Base-by-base conservation (phyloP, 64 coral and sea anemone species). In the Trachythela sp. region DNA sequence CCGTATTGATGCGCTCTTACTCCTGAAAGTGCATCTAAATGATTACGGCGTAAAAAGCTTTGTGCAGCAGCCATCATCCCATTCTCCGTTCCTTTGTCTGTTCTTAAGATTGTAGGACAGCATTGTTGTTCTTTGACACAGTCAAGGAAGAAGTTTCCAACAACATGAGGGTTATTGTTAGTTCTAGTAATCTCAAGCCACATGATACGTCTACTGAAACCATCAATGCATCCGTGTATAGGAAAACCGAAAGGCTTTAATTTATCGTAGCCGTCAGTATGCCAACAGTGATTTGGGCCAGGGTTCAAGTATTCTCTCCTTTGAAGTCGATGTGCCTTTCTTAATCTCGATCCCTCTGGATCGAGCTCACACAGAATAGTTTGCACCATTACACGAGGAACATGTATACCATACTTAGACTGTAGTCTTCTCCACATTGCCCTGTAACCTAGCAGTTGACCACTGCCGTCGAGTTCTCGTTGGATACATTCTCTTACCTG, bases 151-250 rank as follows among this genome's bases (percentile, higher is more conserved):
- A n/a, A n/a, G n/a, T n/a, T n/a, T n/a, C n/a, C n/a, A n/a, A n/a
- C n/a, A n/a, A n/a, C n/a, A n/a, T n/a, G n/a, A n/a, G n/a, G n/a
- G n/a, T n/a, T n/a, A n/a, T n/a, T n/a, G n/a, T n/a, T n/a, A n/a
- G n/a, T n/a, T 20, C 14, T 60, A 39, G 35, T 26, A 27, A 88
- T 70, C 27, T 88, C 87, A 29, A 88, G 87, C 86, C 86, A 87
- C 54, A 87, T 36, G 17, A 87, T 67, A 54, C 35, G 29, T 48
- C 51, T 26, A 34, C 50, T 87, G 39, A 87, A 87, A 14, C 85
- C 85, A 58, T 87, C 30, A 24, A 88, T 88, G 64, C 59, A 71
- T n/a, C 87, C 87, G 68, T 88, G 59, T 26, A 87, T 87, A 2
- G 50, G 64, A 36, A 87, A 67, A 9, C 54, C 10, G 34, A 17